These are phyloP conservation scores for Chloroclysta siterata DNA, from an alignment of 2,888 invertebrate species.

Conservation along the genomic window DNA sequence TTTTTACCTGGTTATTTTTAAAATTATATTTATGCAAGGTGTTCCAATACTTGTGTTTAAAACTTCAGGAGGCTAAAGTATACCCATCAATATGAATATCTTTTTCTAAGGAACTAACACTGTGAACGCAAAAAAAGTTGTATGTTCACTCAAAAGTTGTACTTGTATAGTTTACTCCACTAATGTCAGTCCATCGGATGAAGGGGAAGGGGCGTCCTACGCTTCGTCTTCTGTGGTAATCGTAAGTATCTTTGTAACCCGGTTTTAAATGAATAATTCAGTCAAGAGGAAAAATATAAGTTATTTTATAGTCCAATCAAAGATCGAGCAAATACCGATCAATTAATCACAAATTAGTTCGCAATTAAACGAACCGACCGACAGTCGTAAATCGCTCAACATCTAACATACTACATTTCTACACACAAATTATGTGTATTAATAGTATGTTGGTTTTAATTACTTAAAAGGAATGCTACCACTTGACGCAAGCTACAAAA, in stretches of 20 bases:
- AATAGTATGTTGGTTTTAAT: slow-evolving; percentile 25
- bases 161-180: no score
- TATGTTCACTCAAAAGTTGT: no score
- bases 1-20: no score
- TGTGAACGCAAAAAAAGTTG: no score
- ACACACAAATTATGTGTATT: slow-evolving; percentile 31
- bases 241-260: background rate
- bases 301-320: slow-evolving; percentile 29
- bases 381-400: slow-evolving; percentile 29
- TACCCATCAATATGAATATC: no score
- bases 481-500: slow-evolving; percentile 1
- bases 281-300: slow-evolving; percentile 14
- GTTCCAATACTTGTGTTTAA: no score
- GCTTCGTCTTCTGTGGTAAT: background rate
- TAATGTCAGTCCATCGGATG: no score
- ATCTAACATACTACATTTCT: slow-evolving; percentile 30
- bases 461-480: slow-evolving; percentile 22
- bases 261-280: background rate
- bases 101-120: no score
- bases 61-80: no score
- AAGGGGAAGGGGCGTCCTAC: no score
- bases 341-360: slow-evolving; percentile 31
- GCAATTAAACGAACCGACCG: slow-evolving; percentile 28
- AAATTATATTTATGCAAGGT: no score
- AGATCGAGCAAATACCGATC: slow-evolving; percentile 18